Percentiles rank a stretch among this genome's conserved stretches.
Evolutionary conservation across 2,113 vertebrate genomes (phyloP).

Genomic region (Aphyosemion australe): DNA sequence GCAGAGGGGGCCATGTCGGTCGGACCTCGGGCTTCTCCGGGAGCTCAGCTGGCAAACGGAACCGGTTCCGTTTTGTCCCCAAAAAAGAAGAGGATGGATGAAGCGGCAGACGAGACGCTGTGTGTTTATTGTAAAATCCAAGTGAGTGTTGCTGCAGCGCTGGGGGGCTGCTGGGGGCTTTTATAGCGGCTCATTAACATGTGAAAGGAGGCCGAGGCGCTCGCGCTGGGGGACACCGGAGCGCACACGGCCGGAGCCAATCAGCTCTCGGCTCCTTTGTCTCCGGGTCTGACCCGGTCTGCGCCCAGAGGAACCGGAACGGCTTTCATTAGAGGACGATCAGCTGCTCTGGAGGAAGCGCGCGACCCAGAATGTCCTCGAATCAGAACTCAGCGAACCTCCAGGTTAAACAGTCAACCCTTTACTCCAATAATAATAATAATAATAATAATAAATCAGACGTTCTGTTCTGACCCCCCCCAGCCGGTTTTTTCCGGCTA

Average conservation of each 20-base stretch:
- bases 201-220: constrained; percentile 74
- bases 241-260: constrained; percentile 79
- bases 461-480: too few species aligned
- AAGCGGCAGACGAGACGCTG: constrained; percentile 47
- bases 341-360: not conserved
- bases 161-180: constrained; percentile 69
- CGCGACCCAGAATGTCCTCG: too few species aligned
- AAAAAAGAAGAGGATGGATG: constrained; percentile 12
- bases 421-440: too few species aligned
- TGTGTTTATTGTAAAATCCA: constrained; percentile 64
- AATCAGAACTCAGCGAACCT: too few species aligned
- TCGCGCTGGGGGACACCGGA: constrained; percentile 66
- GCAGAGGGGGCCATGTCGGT: constrained; percentile 81
- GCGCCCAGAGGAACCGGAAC: constrained; percentile 57
- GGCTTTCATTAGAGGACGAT: constrained; percentile 27
- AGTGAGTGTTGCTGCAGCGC: constrained; percentile 62
- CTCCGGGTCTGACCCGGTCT: constrained; percentile 48
- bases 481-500: constrained; percentile 53
- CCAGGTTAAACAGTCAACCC: too few species aligned
- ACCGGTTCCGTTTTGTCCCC: constrained; percentile 29
- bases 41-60: constrained; percentile 63
- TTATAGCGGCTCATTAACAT: constrained; percentile 84
- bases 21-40: constrained; percentile 42
- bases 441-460: too few species aligned
- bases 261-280: constrained; percentile 82